A percentile compares a stretch with the other conserved stretches of the same genome.
phyloP scores from a whole-genome alignment of 2,888 invertebrate species.

The Andricus curvator region DNA sequence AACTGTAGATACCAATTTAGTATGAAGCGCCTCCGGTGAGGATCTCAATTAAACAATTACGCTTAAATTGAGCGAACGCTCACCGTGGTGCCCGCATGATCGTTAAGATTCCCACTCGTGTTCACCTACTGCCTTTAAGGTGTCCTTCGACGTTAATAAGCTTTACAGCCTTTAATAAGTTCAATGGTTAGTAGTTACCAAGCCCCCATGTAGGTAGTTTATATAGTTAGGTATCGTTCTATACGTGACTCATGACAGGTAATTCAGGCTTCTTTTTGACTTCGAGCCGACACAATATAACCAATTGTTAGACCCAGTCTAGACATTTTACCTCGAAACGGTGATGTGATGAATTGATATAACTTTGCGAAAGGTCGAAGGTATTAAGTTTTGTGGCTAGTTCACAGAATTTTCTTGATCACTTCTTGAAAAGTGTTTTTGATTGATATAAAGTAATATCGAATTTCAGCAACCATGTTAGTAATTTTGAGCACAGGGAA shows the following conservation, averaged over 20 bases:
- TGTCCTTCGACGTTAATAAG: conserved; percentile 40
- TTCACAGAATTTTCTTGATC: conserved; percentile 2
- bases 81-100: conserved; percentile 57
- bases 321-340: conserved; percentile 35
- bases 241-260: conserved; percentile 38
- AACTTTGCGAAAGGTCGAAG: conserved; percentile 28
- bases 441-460: background rate
- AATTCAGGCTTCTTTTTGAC: conserved; percentile 29
- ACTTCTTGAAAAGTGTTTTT: background rate
- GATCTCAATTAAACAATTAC: conserved; percentile 75
- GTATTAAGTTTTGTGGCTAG: background rate
- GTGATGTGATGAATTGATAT: conserved; percentile 33
- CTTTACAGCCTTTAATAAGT: conserved; percentile 29
- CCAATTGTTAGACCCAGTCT: conserved; percentile 38
- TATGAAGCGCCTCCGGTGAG: conserved; percentile 61
- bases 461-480: no score
- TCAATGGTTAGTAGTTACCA: conserved; percentile 25
- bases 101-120: conserved; percentile 46
- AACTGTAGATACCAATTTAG: conserved; percentile 43
- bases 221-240: conserved; percentile 18
- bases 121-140: conserved; percentile 42
- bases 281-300: conserved; percentile 33
- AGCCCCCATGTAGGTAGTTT: conserved; percentile 33
- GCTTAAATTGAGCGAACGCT: conserved; percentile 70
- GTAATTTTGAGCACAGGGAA: no score